phyloP scores from a whole-genome alignment of 1,140 invertebrate genomes.

The Zaprionus africanus region DNA sequence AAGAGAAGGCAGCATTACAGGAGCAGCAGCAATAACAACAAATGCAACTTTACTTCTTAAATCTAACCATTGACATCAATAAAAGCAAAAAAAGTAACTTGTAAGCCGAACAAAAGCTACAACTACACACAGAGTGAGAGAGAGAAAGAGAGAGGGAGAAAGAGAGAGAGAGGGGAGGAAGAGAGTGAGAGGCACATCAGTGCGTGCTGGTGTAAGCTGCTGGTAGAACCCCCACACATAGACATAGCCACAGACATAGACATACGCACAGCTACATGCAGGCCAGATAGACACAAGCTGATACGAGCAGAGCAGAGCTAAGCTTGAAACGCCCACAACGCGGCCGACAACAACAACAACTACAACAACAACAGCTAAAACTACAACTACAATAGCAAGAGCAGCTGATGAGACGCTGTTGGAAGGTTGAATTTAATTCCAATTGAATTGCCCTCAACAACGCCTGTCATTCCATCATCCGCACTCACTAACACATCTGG shows the following conservation, averaged over 20 bases:
- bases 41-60: conserved; percentile 25
- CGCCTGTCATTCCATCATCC: conserved; percentile 43
- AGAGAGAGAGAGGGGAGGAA: neutral
- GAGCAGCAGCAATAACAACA: conserved; percentile 22
- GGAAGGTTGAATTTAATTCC: conserved; percentile 55
- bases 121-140: conserved; percentile 28
- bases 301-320: conserved; percentile 23
- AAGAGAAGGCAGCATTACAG: neutral
- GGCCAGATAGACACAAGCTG: conserved; percentile 3
- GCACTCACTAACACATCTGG: neutral
- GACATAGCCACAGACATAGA: neutral
- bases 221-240: conserved; percentile 8
- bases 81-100: conserved; percentile 60
- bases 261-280: neutral
- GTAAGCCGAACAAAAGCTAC: conserved; percentile 64
- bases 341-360: neutral
- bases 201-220: conserved; percentile 11
- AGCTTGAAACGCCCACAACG: conserved; percentile 17
- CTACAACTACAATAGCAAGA: conserved; percentile 4
- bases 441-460: conserved; percentile 61
- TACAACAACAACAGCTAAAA: neutral
- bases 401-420: neutral
- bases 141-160: neutral
- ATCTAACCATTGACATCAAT: conserved; percentile 47
- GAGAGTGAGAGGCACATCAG: neutral